phyloP scores from a whole-genome alignment of 1,140 invertebrate genomes.

The Rhopalosiphum maidis region DNA sequence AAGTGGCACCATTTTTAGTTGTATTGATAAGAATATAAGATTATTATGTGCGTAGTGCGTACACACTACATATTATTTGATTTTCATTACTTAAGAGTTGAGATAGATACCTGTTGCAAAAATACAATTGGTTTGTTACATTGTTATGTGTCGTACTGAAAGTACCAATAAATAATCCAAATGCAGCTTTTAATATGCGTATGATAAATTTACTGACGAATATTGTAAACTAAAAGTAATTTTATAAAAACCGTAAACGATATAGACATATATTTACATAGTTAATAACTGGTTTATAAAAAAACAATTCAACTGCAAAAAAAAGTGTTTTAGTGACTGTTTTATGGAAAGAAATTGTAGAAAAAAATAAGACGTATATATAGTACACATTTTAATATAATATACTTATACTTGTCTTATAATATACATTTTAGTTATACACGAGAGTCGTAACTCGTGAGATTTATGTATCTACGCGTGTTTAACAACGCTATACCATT shows the following conservation, averaged over 20 bases:
- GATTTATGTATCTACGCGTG: background rate
- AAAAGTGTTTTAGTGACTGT: background rate
- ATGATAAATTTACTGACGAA: background rate
- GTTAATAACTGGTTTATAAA: background rate
- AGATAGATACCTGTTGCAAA: background rate
- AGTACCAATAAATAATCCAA: background rate
- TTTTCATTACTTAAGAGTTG: background rate
- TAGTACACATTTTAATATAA: background rate
- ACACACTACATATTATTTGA: background rate
- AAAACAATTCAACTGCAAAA: constrained; percentile 2
- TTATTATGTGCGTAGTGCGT: background rate
- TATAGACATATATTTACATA: background rate
- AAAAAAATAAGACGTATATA: background rate
- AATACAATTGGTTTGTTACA: background rate
- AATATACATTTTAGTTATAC: background rate
- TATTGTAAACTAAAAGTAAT: background rate
- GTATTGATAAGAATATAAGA: background rate
- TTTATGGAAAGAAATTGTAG: background rate
- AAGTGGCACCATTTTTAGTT: background rate
- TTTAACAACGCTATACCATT: background rate
- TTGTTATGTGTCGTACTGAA: background rate
- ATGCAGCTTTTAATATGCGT: background rate
- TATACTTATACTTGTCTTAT: background rate
- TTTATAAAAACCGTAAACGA: background rate
- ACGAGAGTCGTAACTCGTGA: background rate